Evolutionary conservation across 2,113 vertebrate species (phyloP), one percentile per base, ranked within the genome.

Genomic region (Kobus ellipsiprymnus): DNA sequence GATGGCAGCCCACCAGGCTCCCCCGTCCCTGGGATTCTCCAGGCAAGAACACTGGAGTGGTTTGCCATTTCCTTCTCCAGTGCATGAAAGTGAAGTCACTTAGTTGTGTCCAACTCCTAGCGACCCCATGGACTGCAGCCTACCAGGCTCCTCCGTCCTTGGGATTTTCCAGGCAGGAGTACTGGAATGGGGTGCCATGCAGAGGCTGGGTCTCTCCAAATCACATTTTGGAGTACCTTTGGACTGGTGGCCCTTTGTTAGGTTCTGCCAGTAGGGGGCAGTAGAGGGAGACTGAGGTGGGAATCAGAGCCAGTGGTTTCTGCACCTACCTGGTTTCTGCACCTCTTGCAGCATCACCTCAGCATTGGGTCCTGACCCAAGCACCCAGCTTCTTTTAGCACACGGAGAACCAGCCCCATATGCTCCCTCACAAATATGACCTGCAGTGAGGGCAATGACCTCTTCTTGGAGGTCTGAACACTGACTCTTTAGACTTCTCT

Each of bases 61-160:
- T 3, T 59, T 59, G 55, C 55, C 23, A 59, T 59, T 57, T 57
- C 55, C 23, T 59, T 27, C 9, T 59, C 57, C 57, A 59, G 0
- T 59, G 57, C 23, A 11, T 25, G 55, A 57, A 57, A 23, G 57
- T 27, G 57, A 60, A 60, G 59, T 60, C 0, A 0, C 12, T 30
- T 14, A 60, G 59, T 60, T 1, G 5, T 60, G 27, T 60, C 29
- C 0, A 1, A 60, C 29, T 60, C 59, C 29, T 29, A 14, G 27
- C 2, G 1, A 60, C 59, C 29, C 27, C 5, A 14, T 60, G 29
- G 12, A 60, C 6, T 29, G 13, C 27, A 60, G 59, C 59, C 29
- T 30, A 14, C 27, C 0, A 30, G 29, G 59, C 59, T 60, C 27
- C 59, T 14, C 27, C 0, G 0, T 60, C 27, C 59, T 0, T 60